Evolutionary conservation across 2,888 invertebrate species (phyloP).

Genomic region (Lasioglossum vierecki): DNA sequence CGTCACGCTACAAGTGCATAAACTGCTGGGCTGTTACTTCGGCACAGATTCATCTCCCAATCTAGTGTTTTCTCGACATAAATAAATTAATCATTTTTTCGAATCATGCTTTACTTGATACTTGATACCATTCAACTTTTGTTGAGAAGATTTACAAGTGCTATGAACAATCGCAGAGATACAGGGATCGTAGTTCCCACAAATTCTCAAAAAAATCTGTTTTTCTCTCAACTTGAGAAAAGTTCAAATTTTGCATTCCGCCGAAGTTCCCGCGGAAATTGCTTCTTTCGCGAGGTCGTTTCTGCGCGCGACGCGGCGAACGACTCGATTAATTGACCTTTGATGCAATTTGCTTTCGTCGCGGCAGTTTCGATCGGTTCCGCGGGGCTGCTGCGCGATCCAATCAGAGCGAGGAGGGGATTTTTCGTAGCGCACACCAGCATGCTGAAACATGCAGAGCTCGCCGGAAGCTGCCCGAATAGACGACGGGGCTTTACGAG

Average conservation of each 20-base stretch:
- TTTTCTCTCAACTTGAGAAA: neutral
- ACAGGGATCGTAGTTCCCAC: neutral
- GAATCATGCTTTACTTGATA: too few species aligned
- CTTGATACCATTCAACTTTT: too few species aligned
- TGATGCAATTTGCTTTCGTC: conserved; percentile 22
- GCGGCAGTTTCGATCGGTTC: conserved; percentile 3
- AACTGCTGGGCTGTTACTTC: neutral
- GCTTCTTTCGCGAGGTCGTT: neutral
- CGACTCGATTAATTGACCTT: conserved; percentile 11
- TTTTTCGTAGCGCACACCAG: neutral
- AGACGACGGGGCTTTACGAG: conserved; percentile 29
- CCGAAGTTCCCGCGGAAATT: conserved; percentile 21
- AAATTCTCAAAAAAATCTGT: neutral
- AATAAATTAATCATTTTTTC: too few species aligned
- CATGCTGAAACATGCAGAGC: neutral
- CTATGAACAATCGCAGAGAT: neutral
- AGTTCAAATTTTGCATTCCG: neutral
- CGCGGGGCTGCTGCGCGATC: neutral
- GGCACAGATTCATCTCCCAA: neutral
- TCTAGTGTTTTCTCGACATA: too few species aligned
- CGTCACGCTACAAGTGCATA: conserved; percentile 3
- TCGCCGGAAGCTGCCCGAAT: neutral
- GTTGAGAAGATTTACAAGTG: too few species aligned
- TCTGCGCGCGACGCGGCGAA: neutral
- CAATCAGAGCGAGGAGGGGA: neutral